Evolutionary conservation across 2,888 invertebrate genomes (phyloP), one percentile per base, ranked within the genome.

Genomic region (Himalopsyche japonica): DNA sequence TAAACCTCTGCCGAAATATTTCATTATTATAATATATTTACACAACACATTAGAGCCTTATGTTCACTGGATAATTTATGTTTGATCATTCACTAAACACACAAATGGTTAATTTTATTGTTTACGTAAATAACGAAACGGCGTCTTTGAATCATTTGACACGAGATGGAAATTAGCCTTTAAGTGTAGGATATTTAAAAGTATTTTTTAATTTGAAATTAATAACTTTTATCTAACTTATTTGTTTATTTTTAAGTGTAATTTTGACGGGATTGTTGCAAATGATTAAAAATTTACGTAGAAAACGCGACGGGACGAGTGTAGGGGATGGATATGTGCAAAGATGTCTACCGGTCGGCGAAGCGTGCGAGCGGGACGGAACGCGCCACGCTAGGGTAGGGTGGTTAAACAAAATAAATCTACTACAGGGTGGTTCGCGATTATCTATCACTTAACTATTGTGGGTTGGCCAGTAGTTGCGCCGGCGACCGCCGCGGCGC

Each of bases 361-460:
- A 87, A 89, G 90, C 88, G 90, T 90, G 88, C 89, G 90, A 81
- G 49, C 57, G 80, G 76, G 83, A 48, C 43, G 81, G 78, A 80
- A 37, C 48, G 48, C 18, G 57, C 47, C 20, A 70, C 70, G 81
- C 70, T 77, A 34, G 20, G 37, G 34, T 37, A 77, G 77, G 77
- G 37, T 43, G 37, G 77, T 43, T 30, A 70, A 70, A 70, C 70
- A 27, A 70, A 70, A 70, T 70, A 70, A 70, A 70, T 70, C 70
- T 30, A 30, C 24, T 27, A 70, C 70, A 70, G 70, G 70, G 70
- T 70, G 70, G 27, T 15, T 27, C 70, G 70, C 85, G 86, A 86
- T 86, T 86, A 86, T 86, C 86, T 86, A 85, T 86, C 85, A 86
- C 85, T 85, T 86, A 82, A 48, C 34, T 80, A 32, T 70, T 70